Base-by-base conservation (phyloP, 1,140 invertebrate genomes). In the Limonius californicus region DNA sequence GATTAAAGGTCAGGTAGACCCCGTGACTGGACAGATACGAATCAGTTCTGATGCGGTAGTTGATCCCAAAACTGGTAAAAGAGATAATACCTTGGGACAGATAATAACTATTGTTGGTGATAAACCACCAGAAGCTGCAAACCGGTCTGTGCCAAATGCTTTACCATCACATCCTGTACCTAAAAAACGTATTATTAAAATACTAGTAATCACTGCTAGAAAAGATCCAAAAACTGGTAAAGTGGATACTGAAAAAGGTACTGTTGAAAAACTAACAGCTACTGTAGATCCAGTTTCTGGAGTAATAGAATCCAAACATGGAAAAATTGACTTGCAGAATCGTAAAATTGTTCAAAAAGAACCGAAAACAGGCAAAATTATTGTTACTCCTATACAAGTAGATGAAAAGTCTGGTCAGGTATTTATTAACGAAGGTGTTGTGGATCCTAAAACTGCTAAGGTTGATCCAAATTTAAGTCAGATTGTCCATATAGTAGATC, bases 11-110 rank as follows among this genome's bases (percentile, higher is more conserved):
- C 80, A 81, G 56, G 75, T 83, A 2, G 81, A 83, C 72, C 79
- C 80, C 6, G 72, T 87, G 35, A 83, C 88, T 9, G 89, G 88
- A 1, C 87, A 90, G 79, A 83, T 83, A n/a, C 77, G 89, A n/a
- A 70, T 81, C 30, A 83, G 84, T 1, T 74, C 80, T 4, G 80
- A 85, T 15, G 81, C 85, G 18, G 80, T 74, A 9, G 69, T 70
- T 63, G 73, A 77, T 68, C 72, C 74, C 4, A 72, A 70, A 68
- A 74, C 74, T 8, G 71, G 70, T 11, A 68, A 70, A 65, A 72
- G 61, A 53, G 76, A 77, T 63, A 63, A 62, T 45, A 70, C 61
- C 42, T 43, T 67, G 11, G 74, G 74, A 12, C 75, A 76, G 61
- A 27, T 76, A 7, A 70, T 77, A 11, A 70, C 68, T 7, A 62